Evolutionary conservation across 2,888 invertebrate genomes (phyloP), one percentile per base, ranked within the genome.

Genomic region (Heterodera filipjevi): DNA sequence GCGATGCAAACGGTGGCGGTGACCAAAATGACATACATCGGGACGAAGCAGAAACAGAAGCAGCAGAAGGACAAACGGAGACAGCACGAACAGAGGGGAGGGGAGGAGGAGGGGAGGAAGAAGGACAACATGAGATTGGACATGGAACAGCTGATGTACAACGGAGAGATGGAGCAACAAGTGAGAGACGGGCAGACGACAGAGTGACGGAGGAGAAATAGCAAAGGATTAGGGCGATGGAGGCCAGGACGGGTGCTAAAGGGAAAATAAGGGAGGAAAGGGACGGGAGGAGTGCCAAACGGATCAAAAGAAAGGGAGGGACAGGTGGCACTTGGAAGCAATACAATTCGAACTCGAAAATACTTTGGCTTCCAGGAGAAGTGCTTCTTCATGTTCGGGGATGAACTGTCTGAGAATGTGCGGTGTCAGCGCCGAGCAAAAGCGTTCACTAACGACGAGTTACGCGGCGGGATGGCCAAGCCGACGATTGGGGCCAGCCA

Each of bases 81-180:
- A n/a, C 59, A 27, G 59, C 59, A 27, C 10, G 22, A 53, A 22
- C 53, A 19, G n/a, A n/a, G n/a, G n/a, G n/a, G n/a, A n/a, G n/a
- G n/a, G n/a, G n/a, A n/a, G n/a, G n/a, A 12, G 39, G 39, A 39
- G 39, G 39, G 12, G 39, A 12, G 39, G 39, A 12, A 39, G 59
- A 27, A 12, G 8, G 59, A 59, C n/a, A 59, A 59, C 27, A 27
- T 22, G 27, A 14, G 35, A 8, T 8, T 35, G 35, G 68, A 46
- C 10, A 71, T 53, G 27, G 83, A 84, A 70, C 78, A 79, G 30
- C 74, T 85, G 64, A 64, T 85, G 68, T 84, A 85, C 81, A 82
- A 80, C 44, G 77, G 71, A 32, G 81, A 79, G 27, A 82, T 80
- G 80, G 85, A 84, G 59, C 39, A 77, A 76, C 59, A 59, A 22